These are phyloP conservation scores for Kryphioiulus occultus DNA, from an alignment of 2,888 invertebrate species.

Conservation along the genomic window DNA sequence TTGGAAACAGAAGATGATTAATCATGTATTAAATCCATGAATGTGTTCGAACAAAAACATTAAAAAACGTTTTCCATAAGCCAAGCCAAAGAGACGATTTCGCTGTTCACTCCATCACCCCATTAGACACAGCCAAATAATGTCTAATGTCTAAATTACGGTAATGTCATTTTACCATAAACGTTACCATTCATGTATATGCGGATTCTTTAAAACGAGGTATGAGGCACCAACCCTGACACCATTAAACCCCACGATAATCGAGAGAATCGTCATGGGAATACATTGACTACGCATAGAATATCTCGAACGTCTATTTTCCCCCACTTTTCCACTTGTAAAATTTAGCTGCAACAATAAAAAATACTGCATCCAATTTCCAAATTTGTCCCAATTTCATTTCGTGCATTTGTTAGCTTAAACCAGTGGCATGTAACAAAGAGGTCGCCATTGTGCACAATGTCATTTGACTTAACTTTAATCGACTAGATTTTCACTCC, in stretches of 20 bases:
- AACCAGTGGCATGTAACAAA: constrained; percentile 23
- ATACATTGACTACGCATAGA: not conserved
- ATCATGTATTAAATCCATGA: not conserved
- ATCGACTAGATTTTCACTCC: not conserved
- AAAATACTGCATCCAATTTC: not conserved
- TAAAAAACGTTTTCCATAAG: not conserved
- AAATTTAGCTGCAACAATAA: not conserved
- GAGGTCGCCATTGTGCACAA: constrained; percentile 23
- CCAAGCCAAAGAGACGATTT: not conserved
- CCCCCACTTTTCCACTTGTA: not conserved
- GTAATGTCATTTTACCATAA: too few species aligned
- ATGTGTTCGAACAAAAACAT: not conserved
- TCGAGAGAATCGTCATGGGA: not conserved
- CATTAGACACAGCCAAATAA: too few species aligned
- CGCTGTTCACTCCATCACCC: too few species aligned
- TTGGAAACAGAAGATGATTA: not conserved
- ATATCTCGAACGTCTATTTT: not conserved
- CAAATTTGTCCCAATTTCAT: constrained; percentile 1
- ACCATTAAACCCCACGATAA: not conserved
- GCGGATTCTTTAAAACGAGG: too few species aligned
- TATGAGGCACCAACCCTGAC: not conserved
- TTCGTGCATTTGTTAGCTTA: not conserved
- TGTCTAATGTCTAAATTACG: too few species aligned
- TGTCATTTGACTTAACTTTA: not conserved
- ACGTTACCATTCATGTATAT: too few species aligned